Percentiles rank a stretch among this genome's conserved stretches.
Conservation (phyloP, 2,797 vertebrate species). For the Lithobates sylvaticus region DNA sequence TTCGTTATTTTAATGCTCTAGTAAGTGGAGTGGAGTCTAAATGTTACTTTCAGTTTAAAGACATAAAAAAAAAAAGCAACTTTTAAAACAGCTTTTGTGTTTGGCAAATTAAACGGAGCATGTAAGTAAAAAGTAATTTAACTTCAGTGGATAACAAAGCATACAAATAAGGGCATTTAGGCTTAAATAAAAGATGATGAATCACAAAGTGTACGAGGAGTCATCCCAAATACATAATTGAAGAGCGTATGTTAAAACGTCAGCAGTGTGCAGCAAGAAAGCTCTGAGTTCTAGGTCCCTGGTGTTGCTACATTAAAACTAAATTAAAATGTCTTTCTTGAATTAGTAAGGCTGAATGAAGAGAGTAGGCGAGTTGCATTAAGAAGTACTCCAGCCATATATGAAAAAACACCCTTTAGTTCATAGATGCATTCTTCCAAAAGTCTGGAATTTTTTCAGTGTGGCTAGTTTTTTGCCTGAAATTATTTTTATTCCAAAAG, state of each 20-base stretch:
- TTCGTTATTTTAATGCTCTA: constrained; percentile 45
- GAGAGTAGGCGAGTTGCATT: constrained; percentile 24
- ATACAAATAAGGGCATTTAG: constrained; percentile 63
- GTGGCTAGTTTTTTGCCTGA: no score
- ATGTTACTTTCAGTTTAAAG: constrained; percentile 13
- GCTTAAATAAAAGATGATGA: constrained; percentile 72
- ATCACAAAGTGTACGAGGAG: constrained; percentile 64
- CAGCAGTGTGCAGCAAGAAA: constrained; percentile 60
- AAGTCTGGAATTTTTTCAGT: no score
- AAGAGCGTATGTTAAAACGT: constrained; percentile 63
- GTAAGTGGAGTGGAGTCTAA: constrained; percentile 31
- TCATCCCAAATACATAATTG: constrained; percentile 68
- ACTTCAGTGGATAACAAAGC: constrained; percentile 53
- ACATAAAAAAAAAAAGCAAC: background rate
- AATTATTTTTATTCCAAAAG: no score
- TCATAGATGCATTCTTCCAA: background rate
- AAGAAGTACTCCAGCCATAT: background rate
- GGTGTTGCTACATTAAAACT: constrained; percentile 52
- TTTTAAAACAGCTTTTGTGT: background rate
- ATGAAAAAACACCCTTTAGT: no score
- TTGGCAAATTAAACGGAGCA: background rate
- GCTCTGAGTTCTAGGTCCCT: constrained; percentile 43
- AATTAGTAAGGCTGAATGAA: constrained; percentile 47
- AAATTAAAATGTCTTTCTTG: constrained; percentile 57
- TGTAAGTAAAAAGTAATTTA: constrained; percentile 19